Evolutionary conservation across 2,888 invertebrate species (phyloP), one percentile per base, ranked within the genome.

Genomic region (Leptothorax acervorum): DNA sequence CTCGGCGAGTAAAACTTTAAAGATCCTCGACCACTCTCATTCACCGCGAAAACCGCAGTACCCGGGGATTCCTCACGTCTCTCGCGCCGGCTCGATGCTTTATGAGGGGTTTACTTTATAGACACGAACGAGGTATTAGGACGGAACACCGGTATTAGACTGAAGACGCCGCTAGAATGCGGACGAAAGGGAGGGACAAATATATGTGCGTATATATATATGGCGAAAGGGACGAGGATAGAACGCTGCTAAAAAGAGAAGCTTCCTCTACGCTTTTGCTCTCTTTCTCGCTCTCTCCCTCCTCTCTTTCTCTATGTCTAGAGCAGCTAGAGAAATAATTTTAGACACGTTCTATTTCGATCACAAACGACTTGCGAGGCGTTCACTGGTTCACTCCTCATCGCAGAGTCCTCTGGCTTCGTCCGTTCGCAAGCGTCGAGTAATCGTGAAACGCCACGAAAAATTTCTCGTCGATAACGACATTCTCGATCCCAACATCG

Each of bases 101-200:
- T 82, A 83, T 83, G 83, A 75, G 35, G 75, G 83, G 31, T 83
- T 85, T 75, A 85, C 68, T 85, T 51, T 85, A 75, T 70, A 74
- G 75, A 83, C 74, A 60, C 74, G 73, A 62, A 68, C 79, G 79
- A 60, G 55, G 74, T 75, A 75, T 85, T 85, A 85, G 68, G 35
- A 62, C 62, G 74, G 42, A 82, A 84, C 74, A 82, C 82, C 82
- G 84, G 84, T 48, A 82, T 82, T 74, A 74, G 62, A 83, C 70
- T 65, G 76, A 55, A 73, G 81, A 57, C 66, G 66, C 79, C 68
- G 53, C 23, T 39, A 81, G 78, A 66, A 78, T 66, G 78, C 79
- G 60, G 60, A 60, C 73, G 73, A 35, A 35, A 60, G 39, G 60
- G 8, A 28, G 73, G 18, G 18, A 60, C 48, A 45, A 81, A 60